These are phyloP conservation scores for Benitochromis conjunctus DNA, from an alignment of 2,113 vertebrate genomes.

Conservation along the genomic window DNA sequence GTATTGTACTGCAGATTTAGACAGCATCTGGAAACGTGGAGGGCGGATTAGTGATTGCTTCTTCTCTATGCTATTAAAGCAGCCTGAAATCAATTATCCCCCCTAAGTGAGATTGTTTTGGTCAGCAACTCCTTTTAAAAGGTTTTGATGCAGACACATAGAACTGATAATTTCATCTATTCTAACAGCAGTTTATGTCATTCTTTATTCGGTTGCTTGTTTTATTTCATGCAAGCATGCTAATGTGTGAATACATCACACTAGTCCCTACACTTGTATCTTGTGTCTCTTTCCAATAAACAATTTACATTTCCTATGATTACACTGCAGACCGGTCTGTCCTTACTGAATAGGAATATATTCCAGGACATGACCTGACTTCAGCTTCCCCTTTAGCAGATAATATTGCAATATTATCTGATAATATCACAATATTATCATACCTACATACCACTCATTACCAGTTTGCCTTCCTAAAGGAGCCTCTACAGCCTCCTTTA, in stretches of 20 bases:
- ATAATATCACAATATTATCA: neutral
- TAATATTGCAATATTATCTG: neutral
- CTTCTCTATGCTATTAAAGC: conserved; percentile 10
- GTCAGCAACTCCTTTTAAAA: neutral
- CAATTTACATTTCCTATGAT: conserved; percentile 20
- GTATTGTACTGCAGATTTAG: neutral
- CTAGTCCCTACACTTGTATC: neutral
- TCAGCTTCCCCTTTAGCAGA: neutral
- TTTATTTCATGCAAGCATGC: neutral
- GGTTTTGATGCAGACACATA: neutral
- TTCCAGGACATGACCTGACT: neutral
- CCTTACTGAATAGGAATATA: neutral
- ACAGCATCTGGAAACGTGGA: conserved; percentile 5
- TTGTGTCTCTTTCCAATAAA: conserved; percentile 21
- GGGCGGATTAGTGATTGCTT: neutral
- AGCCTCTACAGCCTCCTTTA: conserved; percentile 1
- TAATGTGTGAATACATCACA: neutral
- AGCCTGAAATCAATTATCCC: neutral
- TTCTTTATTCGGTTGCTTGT: neutral
- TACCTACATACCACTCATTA: neutral
- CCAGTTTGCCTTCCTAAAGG: conserved; percentile 8
- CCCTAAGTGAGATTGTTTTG: neutral
- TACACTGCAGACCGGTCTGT: neutral
- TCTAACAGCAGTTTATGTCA: neutral
- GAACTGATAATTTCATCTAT: neutral